These are phyloP conservation scores for Phataginus tetradactyla DNA, from an alignment of 2,797 vertebrate species.

Conservation along the genomic window DNA sequence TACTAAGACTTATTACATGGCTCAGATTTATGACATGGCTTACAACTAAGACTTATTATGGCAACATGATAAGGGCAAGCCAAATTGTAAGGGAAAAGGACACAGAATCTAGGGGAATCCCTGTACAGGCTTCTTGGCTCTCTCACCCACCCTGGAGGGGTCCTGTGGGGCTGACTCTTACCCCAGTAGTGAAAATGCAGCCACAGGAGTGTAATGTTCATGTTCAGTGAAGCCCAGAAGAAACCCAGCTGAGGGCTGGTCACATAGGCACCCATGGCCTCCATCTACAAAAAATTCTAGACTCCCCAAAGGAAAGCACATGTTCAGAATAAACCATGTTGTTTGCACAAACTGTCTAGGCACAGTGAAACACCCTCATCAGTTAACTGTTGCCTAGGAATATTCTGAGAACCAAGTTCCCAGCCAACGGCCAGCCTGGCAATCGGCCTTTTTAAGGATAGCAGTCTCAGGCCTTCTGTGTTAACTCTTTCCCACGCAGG, in stretches of 20 bases:
- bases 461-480: neutral
- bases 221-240: neutral
- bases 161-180: neutral
- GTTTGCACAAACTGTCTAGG: neutral
- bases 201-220: neutral
- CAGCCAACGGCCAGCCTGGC: neutral
- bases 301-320: neutral
- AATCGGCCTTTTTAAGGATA: neutral
- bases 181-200: neutral
- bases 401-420: neutral
- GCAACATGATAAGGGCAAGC: neutral
- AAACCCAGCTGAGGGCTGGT: neutral
- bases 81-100: neutral
- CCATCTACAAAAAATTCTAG: neutral
- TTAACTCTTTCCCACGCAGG: neutral
- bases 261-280: neutral
- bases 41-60: neutral
- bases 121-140: neutral
- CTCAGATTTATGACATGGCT: neutral
- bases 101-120: neutral
- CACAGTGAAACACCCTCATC: neutral
- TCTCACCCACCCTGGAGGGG: neutral
- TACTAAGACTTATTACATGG: neutral
- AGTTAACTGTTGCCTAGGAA: neutral
- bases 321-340: neutral